Evolutionary conservation across 2,113 vertebrate genomes (phyloP).

Genomic region (Raja brachyura): DNA sequence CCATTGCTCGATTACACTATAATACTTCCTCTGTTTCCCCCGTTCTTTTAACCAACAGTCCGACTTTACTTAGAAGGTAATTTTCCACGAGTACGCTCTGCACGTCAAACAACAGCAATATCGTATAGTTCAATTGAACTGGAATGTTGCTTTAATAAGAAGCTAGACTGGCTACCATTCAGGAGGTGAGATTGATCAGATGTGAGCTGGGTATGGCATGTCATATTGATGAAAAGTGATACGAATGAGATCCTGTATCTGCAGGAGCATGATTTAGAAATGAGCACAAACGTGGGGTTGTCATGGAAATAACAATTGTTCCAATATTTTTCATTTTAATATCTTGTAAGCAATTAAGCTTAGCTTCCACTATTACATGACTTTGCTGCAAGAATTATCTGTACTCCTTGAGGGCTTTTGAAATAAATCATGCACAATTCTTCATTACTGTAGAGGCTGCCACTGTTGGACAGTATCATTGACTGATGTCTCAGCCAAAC

Average conservation of each 20-base stretch:
- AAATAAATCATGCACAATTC: neutral
- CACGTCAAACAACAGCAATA: neutral
- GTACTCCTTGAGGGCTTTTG: neutral
- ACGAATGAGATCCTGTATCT: neutral
- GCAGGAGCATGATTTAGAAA: neutral
- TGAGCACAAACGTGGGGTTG: neutral
- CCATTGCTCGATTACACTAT: neutral
- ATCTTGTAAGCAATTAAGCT: slow-evolving; percentile 18
- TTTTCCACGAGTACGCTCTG: neutral
- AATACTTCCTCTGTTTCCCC: neutral
- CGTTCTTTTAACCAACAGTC: neutral
- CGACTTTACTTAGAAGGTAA: neutral
- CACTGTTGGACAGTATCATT: neutral
- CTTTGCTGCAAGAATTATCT: slow-evolving; percentile 4
- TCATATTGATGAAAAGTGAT: slow-evolving; percentile 4
- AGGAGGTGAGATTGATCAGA: slow-evolving; percentile 14
- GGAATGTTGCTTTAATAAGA: neutral
- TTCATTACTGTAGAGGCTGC: neutral
- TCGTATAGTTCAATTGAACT: neutral
- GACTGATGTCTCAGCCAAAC: neutral
- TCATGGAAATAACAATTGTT: neutral
- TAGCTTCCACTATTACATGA: neutral
- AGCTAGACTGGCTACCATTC: too few species aligned
- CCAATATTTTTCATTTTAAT: neutral
- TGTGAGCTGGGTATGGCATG: neutral